These are phyloP conservation scores for Oreonectes daqikongensis DNA, from an alignment of 2,797 vertebrate genomes.

Conservation along the genomic window DNA sequence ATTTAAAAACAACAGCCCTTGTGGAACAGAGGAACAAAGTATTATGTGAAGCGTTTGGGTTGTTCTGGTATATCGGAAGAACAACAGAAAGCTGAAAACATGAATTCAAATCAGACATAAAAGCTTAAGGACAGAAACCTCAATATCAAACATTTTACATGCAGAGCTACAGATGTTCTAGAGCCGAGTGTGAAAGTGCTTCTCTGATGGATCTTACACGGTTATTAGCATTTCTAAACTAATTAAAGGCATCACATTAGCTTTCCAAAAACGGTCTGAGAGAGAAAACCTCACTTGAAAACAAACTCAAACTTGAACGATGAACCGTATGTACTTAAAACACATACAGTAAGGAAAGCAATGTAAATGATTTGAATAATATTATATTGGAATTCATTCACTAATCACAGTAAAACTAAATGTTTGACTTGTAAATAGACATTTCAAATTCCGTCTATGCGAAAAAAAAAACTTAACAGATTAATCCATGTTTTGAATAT, in stretches of 20 bases:
- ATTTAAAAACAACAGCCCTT: neutral
- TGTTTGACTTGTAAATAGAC: slow-evolving; percentile 6
- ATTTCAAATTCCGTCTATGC: slow-evolving; percentile 2
- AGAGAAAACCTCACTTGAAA: neutral
- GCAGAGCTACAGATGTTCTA: neutral
- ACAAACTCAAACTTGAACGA: neutral
- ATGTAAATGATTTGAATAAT: neutral
- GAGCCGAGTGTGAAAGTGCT: slow-evolving; percentile 7
- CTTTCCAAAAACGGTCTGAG: neutral
- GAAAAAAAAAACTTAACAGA: neutral
- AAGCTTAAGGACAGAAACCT: neutral
- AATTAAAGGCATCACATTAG: slow-evolving; percentile 27
- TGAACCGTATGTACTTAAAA: neutral
- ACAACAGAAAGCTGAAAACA: slow-evolving; percentile 6
- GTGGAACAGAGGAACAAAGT: neutral
- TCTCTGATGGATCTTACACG: slow-evolving; percentile 28
- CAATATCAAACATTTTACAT: slow-evolving; percentile 7
- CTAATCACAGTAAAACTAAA: slow-evolving; percentile 3
- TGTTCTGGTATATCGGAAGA: neutral
- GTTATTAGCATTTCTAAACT: slow-evolving; percentile 23
- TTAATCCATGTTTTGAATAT: slow-evolving; percentile 30
- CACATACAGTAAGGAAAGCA: neutral
- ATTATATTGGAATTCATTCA: neutral
- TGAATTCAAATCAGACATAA: slow-evolving; percentile 22
- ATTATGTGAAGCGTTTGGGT: neutral